These are phyloP conservation scores for Indicator indicator DNA, from an alignment of 2,113 vertebrate species.

Conservation along the genomic window DNA sequence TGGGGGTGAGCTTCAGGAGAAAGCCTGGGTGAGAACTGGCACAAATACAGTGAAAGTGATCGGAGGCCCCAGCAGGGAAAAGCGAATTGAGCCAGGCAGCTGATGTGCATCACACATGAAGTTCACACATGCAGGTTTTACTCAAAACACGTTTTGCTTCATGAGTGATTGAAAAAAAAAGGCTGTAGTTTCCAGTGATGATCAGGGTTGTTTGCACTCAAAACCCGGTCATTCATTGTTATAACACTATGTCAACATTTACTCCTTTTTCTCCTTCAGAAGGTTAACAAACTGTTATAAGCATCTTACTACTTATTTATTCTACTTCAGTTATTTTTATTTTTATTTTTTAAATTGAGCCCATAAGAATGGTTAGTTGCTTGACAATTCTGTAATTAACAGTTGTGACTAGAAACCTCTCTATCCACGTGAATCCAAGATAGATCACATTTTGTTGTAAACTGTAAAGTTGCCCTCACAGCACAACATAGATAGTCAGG, in stretches of 20 bases:
- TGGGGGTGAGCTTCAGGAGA: neutral
- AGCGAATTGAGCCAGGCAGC: neutral
- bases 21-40: neutral
- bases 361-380: neutral
- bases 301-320: neutral
- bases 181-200: neutral
- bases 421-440: neutral
- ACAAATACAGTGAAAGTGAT: neutral
- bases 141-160: neutral
- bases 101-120: accelerated
- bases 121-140: neutral
- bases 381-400: neutral
- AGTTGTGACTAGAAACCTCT: neutral
- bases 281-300: neutral
- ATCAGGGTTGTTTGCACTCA: neutral
- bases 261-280: neutral
- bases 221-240: neutral
- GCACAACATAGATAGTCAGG: neutral
- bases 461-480: neutral
- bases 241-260: neutral
- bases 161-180: neutral
- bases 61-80: accelerated
- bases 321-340: neutral
- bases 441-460: neutral
- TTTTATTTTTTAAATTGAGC: neutral